These are phyloP conservation scores for Cephus nigrinus DNA, from an alignment of 2,888 invertebrate species.

Conservation along the genomic window DNA sequence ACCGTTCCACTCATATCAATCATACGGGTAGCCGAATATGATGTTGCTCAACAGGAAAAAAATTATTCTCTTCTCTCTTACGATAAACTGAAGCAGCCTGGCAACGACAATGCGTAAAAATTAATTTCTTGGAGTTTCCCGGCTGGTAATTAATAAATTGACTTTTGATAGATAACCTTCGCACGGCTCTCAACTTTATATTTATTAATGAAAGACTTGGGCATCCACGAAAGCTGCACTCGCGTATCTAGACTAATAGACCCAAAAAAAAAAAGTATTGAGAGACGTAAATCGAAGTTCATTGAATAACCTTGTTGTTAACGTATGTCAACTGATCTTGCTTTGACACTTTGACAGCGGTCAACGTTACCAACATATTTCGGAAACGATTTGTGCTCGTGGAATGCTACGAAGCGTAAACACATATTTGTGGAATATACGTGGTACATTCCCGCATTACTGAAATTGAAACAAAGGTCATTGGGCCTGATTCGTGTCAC, in stretches of 20 bases:
- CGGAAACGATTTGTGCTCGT: slow-evolving; percentile 49
- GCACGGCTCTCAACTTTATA: not conserved
- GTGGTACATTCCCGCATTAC: not conserved
- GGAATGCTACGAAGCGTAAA: slow-evolving; percentile 45
- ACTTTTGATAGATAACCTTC: not conserved
- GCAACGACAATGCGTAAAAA: not conserved
- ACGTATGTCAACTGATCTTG: not conserved
- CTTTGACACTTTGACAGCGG: slow-evolving; percentile 9
- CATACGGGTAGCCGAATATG: not conserved
- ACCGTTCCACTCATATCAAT: not conserved
- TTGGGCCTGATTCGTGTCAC: slow-evolving; percentile 7
- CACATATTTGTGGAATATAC: not conserved
- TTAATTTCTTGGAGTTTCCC: not conserved
- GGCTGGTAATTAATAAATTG: not conserved
- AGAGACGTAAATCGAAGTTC: not conserved
- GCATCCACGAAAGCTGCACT: not conserved
- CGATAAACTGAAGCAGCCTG: not conserved
- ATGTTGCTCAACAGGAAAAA: not conserved
- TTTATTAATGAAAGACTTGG: not conserved
- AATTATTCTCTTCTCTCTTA: not conserved
- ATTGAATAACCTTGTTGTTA: not conserved
- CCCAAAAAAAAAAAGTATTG: slow-evolving; percentile 34
- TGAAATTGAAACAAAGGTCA: slow-evolving; percentile 14
- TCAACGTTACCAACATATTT: slow-evolving; percentile 13
- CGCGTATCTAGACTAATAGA: slow-evolving; percentile 40